phyloP scores from a whole-genome alignment of 2,797 vertebrate genomes.

The Merluccius polli region DNA sequence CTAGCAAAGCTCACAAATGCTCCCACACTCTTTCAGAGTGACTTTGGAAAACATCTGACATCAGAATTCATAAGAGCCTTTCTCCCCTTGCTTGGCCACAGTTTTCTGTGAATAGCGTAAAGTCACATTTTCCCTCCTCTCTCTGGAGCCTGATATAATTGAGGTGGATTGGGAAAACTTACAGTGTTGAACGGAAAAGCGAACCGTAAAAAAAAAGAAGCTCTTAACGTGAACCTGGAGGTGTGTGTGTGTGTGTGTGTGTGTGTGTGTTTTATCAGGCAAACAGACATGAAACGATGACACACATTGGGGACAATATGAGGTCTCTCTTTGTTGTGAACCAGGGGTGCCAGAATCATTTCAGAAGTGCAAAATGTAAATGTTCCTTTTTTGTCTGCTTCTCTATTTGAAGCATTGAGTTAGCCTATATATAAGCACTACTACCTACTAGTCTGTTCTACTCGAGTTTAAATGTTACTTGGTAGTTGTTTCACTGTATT shows the following conservation, averaged over 20 bases:
- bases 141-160: constrained; percentile 61
- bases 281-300: not conserved
- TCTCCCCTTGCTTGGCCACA: constrained; percentile 57
- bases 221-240: not conserved
- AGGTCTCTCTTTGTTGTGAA: constrained; percentile 39
- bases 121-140: constrained; percentile 71
- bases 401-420: too few species aligned
- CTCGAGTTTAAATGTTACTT: too few species aligned
- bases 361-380: too few species aligned
- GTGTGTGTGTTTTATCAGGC: not conserved
- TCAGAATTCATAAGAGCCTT: constrained; percentile 66
- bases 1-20: constrained; percentile 9
- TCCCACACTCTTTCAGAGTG: constrained; percentile 21
- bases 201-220: constrained; percentile 56
- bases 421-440: too few species aligned
- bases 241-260: not conserved
- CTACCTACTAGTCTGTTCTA: too few species aligned
- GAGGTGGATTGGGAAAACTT: constrained; percentile 69
- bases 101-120: constrained; percentile 63
- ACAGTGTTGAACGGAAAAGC: constrained; percentile 64
- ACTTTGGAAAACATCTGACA: constrained; percentile 73
- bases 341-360: too few species aligned
- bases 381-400: too few species aligned
- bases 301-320: not conserved
- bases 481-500: too few species aligned